Evolutionary conservation across 2,113 vertebrate species (phyloP).

Genomic region (Orientallactaga bullata): DNA sequence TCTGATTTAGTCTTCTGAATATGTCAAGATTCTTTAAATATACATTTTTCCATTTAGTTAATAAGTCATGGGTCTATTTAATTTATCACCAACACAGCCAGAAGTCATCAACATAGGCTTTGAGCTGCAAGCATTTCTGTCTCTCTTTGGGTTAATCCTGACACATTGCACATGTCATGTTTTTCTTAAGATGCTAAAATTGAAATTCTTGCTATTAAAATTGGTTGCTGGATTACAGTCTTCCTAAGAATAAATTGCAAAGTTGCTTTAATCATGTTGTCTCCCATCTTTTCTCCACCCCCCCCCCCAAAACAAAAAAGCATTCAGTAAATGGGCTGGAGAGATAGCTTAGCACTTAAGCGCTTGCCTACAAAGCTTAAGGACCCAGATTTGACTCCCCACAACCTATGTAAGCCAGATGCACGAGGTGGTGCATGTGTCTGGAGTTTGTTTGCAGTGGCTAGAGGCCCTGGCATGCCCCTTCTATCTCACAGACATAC

Average conservation of each 20-base stretch:
- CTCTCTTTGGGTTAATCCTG: conserved; percentile 33
- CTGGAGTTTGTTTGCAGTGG: too few relatives aligned
- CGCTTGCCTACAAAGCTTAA: too few relatives aligned
- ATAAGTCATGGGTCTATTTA: conserved; percentile 59
- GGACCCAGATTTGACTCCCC: too few relatives aligned
- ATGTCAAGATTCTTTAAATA: conserved; percentile 67
- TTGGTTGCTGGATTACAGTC: neutral
- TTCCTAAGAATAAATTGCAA: neutral
- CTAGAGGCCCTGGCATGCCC: too few relatives aligned
- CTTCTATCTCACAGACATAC: too few relatives aligned
- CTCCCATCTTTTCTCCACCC: neutral
- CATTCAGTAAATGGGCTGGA: too few relatives aligned
- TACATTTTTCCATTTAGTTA: conserved; percentile 54
- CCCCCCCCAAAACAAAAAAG: too few relatives aligned
- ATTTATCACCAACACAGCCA: conserved; percentile 35
- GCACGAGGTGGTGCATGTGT: too few relatives aligned
- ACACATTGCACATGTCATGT: neutral
- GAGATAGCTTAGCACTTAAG: too few relatives aligned
- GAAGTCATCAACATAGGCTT: conserved; percentile 37
- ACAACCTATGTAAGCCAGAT: too few relatives aligned
- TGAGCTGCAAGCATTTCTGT: neutral
- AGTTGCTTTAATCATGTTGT: neutral
- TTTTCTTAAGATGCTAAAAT: conserved; percentile 13
- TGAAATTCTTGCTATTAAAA: neutral
- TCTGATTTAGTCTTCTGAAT: conserved; percentile 41